Percentiles rank a stretch among this genome's conserved stretches.
phyloP scores from a whole-genome alignment of 2,797 vertebrate genomes.

The Pipistrellus kuhlii region DNA sequence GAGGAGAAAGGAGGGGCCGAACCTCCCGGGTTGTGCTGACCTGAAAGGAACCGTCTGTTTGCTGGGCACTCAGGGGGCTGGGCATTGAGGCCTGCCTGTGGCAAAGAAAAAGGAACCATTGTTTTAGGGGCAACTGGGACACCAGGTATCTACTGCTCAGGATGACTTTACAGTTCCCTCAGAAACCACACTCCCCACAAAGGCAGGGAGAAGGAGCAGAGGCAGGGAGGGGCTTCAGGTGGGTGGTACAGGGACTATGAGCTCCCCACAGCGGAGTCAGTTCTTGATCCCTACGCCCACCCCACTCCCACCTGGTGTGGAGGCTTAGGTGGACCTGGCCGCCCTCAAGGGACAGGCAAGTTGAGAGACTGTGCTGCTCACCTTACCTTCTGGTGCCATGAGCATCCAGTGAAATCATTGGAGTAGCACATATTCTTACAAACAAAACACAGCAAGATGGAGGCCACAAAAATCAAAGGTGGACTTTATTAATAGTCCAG shows the following conservation, averaged over 20 bases:
- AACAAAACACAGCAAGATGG: background rate
- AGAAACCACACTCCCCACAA: background rate
- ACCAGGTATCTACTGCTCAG: background rate
- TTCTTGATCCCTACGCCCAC: background rate
- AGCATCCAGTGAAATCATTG: background rate
- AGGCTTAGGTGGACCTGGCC: background rate
- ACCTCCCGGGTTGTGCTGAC: background rate
- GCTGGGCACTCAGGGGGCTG: background rate
- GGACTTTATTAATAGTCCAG: background rate
- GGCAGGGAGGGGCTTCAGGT: fast-evolving
- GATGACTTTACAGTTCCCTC: background rate
- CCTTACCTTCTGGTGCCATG: background rate
- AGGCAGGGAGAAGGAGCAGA: background rate
- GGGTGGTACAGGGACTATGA: background rate
- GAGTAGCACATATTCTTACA: background rate
- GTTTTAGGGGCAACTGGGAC: background rate
- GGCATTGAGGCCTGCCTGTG: background rate
- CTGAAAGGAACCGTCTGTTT: background rate
- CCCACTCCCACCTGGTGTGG: background rate
- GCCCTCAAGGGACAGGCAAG: background rate
- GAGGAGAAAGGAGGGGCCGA: background rate
- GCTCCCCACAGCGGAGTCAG: background rate
- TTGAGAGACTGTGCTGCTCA: background rate
- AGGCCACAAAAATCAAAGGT: background rate
- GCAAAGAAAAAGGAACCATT: background rate